Conservation (phyloP, 2,888 invertebrate genomes). For the Germaria angustata region DNA sequence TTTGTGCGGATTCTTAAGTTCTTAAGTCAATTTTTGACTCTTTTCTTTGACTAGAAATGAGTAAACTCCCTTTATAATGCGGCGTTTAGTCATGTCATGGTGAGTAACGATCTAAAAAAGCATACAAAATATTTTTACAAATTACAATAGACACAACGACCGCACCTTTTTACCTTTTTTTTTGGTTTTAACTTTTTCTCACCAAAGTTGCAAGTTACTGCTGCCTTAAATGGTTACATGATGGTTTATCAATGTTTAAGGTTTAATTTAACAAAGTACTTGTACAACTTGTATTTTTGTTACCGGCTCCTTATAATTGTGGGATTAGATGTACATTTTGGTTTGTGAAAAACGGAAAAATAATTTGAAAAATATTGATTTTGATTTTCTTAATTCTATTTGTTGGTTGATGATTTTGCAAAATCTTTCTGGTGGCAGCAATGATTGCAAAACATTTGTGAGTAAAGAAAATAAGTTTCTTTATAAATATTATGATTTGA, state of each 20-base stretch:
- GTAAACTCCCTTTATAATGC: neutral
- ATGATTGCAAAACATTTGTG: neutral
- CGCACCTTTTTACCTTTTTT: constrained; percentile 35
- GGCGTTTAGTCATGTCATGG: constrained; percentile 38
- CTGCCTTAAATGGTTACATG: neutral
- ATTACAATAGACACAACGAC: constrained; percentile 6
- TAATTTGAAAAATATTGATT: constrained; percentile 61
- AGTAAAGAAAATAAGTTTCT: neutral
- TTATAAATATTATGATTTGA: neutral
- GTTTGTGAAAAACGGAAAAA: constrained; percentile 54
- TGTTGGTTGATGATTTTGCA: neutral
- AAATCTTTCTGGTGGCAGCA: neutral
- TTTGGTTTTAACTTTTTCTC: neutral
- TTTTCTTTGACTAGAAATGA: neutral
- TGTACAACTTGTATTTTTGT: constrained; percentile 1
- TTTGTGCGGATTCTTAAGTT: constrained; percentile 10
- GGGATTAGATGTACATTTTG: constrained; percentile 49
- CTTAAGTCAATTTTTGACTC: neutral
- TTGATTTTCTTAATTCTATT: constrained; percentile 7
- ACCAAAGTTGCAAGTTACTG: neutral
- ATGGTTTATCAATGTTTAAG: constrained; percentile 6
- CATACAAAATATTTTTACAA: constrained; percentile 6
- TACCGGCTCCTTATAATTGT: constrained; percentile 1
- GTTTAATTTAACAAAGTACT: constrained; percentile 54
- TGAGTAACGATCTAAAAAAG: constrained; percentile 34